These are phyloP conservation scores for Harpagus bidentatus DNA, from an alignment of 2,113 vertebrate genomes.

Conservation along the genomic window DNA sequence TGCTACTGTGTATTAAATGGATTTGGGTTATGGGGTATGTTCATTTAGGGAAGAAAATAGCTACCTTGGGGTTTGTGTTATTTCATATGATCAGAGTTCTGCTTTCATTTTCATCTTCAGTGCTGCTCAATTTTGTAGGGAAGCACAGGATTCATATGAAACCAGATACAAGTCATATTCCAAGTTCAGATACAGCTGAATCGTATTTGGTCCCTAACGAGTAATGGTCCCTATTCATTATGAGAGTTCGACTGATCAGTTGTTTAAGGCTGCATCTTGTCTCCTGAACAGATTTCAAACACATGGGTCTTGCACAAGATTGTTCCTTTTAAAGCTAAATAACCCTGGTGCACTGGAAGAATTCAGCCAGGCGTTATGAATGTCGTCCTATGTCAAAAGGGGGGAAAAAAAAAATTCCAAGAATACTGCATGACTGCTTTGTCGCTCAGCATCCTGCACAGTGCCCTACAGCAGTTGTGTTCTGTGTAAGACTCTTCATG, in stretches of 20 bases:
- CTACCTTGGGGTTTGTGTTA: not conserved
- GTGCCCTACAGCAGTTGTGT: not conserved
- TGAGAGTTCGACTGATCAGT: not conserved
- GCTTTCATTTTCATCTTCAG: not conserved
- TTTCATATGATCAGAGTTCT: not conserved
- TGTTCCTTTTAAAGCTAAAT: not conserved
- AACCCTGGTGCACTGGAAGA: not conserved
- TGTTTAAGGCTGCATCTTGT: not conserved
- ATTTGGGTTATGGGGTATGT: not conserved
- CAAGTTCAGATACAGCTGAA: not conserved
- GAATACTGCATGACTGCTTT: not conserved
- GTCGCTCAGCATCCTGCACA: not conserved
- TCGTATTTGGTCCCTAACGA: not conserved
- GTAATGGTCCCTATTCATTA: not conserved
- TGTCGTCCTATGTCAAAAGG: not conserved
- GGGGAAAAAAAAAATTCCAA: not conserved
- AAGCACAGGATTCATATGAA: not conserved
- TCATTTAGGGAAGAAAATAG: not conserved
- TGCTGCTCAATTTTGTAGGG: not conserved
- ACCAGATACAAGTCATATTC: not conserved
- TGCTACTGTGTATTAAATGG: not conserved
- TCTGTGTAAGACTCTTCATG: not conserved
- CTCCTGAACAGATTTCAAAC: not conserved
- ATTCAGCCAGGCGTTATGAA: not conserved
- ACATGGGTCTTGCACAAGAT: not conserved